Evolutionary conservation across 2,888 invertebrate species (phyloP).

Genomic region (Erebia palarica): DNA sequence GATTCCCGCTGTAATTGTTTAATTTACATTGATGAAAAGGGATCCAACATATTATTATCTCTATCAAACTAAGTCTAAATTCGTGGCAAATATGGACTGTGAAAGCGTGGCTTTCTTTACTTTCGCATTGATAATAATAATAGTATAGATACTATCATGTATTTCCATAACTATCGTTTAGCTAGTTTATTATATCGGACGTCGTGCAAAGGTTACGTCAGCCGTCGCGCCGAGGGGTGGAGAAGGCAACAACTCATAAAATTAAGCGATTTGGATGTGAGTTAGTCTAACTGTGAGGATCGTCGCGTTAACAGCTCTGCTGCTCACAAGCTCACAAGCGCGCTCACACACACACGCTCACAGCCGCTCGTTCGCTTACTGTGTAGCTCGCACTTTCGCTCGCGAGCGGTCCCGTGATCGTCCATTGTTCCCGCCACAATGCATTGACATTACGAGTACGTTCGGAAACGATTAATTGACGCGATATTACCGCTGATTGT

Average conservation of each 20-base stretch:
- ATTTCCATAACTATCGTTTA: background rate
- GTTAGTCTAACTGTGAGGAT: conserved; percentile 82
- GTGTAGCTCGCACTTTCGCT: conserved; percentile 41
- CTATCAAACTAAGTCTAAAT: no score
- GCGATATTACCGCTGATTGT: conserved; percentile 42
- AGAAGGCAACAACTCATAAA: conserved; percentile 84
- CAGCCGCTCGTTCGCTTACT: conserved; percentile 10
- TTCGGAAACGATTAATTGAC: conserved; percentile 51
- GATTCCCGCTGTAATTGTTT: no score
- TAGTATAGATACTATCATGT: background rate
- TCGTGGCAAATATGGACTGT: no score
- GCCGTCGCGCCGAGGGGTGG: conserved; percentile 70
- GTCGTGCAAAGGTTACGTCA: conserved; percentile 60
- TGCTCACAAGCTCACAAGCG: conserved; percentile 20
- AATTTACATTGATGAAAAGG: no score
- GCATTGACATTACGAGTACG: conserved; percentile 52
- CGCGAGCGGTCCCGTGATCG: conserved; percentile 44
- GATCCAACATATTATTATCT: no score
- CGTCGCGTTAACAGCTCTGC: conserved; percentile 70
- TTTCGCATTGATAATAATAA: background rate
- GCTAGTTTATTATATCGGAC: conserved; percentile 36
- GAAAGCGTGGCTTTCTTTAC: no score
- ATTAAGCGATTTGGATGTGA: conserved; percentile 83
- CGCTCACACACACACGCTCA: conserved; percentile 62
- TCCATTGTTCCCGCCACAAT: conserved; percentile 61